Evolutionary conservation across 2,113 vertebrate species (phyloP), one percentile per base, ranked within the genome.

Genomic region (Saguinus midas): DNA sequence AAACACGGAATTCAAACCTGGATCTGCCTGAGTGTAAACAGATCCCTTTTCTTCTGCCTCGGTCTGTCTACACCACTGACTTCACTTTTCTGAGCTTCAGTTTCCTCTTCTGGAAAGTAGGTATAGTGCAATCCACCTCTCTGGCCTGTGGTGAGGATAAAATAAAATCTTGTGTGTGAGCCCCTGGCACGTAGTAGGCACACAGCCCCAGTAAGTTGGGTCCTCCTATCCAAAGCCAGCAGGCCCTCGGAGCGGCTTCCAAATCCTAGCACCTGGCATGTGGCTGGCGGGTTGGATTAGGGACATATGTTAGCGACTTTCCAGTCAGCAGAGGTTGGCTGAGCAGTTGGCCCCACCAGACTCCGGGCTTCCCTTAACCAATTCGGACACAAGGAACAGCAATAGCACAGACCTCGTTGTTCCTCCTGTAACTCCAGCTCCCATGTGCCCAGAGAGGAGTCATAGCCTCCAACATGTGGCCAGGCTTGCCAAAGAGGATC

Each of bases 231-330:
- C 16, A 17, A 4, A 3, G 5, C 14, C 64, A 3, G 21, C 0
- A 0, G 58, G 16, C 37, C 37, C 25, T 35, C 1, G 0, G 0
- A 43, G 55, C 17, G 9, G 66, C 68, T 1, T 4, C 0, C 8
- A 37, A 3, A 2, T 32, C 2, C 32, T 6, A 5, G 43, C 7
- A 0, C 78, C 68, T 16, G 84, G 95, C 32, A 11, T 20, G 29
- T 1, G 3, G 64, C 84, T 1, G 5, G 40, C 43, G 8, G 95
- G 11, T 23, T 0, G 32, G 94, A 93, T 95, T 89, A 89, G 52
- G 70, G 87, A 97, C 95, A 86, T 61, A 4, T 72, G 95, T 58
- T 76, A 94, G 80, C 91, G 91, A 72, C 91, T 86, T 95, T 40
- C 72, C 43, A 8, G 79, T 89, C 55, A 40, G 55, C 73, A 48